Percentiles rank a stretch among this genome's conserved stretches.
phyloP scores from a whole-genome alignment of 1,140 invertebrate species.

The Psix sp. region DNA sequence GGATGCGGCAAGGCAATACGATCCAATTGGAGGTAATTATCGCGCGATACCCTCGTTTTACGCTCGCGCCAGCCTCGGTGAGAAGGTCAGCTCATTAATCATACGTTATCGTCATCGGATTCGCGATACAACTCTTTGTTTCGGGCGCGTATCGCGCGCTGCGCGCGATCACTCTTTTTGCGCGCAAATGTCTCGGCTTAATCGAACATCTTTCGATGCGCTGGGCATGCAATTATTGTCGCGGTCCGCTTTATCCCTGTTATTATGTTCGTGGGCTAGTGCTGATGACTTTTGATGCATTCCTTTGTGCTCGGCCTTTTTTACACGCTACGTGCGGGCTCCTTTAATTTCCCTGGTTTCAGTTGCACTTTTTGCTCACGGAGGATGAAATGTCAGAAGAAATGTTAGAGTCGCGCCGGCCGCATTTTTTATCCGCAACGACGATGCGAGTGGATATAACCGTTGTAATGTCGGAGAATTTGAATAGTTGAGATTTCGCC shows the following conservation, averaged over 20 bases:
- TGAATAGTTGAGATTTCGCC: too few relatives aligned
- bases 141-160: background rate
- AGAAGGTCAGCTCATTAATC: constrained; percentile 43
- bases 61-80: constrained; percentile 17
- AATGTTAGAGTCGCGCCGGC: too few relatives aligned
- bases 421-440: too few relatives aligned
- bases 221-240: constrained; percentile 19
- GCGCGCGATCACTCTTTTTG: background rate
- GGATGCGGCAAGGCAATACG: constrained; percentile 76
- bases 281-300: constrained; percentile 22
- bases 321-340: too few relatives aligned
- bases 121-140: constrained; percentile 30
- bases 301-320: background rate
- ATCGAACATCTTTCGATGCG: constrained; percentile 20
- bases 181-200: constrained; percentile 14
- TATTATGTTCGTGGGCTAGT: constrained; percentile 9
- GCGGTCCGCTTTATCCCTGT: background rate
- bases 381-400: too few relatives aligned
- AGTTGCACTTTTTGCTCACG: too few relatives aligned
- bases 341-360: too few relatives aligned
- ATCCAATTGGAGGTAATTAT: constrained; percentile 74
- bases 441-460: too few relatives aligned
- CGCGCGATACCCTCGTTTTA: constrained; percentile 7
- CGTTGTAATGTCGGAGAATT: too few relatives aligned
- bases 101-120: constrained; percentile 29